Percentiles rank a stretch among this genome's conserved stretches.
Conservation (phyloP, 2,113 vertebrate species). For the Sorex araneus region DNA sequence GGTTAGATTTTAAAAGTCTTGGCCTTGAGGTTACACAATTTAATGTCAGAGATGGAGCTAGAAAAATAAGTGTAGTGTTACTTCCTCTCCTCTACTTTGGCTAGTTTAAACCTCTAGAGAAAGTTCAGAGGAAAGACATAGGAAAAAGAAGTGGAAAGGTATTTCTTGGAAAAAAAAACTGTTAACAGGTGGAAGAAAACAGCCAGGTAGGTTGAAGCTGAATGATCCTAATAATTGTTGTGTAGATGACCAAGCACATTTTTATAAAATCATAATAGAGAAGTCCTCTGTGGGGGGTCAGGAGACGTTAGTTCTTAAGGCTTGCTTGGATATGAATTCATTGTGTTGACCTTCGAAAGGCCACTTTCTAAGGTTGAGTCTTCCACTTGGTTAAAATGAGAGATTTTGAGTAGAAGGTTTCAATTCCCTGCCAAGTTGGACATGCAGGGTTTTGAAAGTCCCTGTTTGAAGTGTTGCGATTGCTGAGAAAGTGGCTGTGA, state of each 20-base stretch:
- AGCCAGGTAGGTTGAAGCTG: not conserved
- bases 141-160: not conserved
- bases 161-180: not conserved
- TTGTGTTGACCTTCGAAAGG: not conserved
- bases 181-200: not conserved
- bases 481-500: not conserved
- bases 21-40: not conserved
- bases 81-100: not conserved
- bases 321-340: slow-evolving; percentile 13
- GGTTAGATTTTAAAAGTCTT: slow-evolving; percentile 9
- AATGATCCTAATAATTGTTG: not conserved
- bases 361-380: not conserved
- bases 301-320: slow-evolving; percentile 2
- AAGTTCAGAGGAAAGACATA: not conserved
- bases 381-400: not conserved
- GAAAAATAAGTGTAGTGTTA: not conserved
- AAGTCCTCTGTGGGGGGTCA: not conserved
- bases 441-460: not conserved
- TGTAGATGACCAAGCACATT: not conserved
- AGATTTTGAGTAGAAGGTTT: not conserved
- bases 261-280: not conserved
- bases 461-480: not conserved
- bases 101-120: slow-evolving; percentile 22
- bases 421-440: slow-evolving; percentile 17
- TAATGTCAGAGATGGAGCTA: not conserved